Evolutionary conservation across 1,140 invertebrate species (phyloP).

Genomic region (Teleopsis dalmanni): DNA sequence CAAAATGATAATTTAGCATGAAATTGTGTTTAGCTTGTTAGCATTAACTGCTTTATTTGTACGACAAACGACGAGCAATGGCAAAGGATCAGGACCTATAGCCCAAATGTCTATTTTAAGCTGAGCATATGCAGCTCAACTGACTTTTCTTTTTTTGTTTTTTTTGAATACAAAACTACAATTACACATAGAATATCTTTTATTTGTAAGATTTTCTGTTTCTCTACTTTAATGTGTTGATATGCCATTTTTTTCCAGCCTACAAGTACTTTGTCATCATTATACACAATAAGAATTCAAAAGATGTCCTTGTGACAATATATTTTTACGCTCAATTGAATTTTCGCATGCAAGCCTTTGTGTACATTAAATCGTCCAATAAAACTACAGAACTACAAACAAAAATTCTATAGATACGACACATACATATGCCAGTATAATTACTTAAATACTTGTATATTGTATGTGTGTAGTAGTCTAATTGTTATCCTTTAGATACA

Average conservation of each 20-base stretch:
- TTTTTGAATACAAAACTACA: constrained; percentile 1
- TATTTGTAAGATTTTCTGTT: too few relatives aligned
- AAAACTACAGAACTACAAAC: too few relatives aligned
- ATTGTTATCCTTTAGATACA: too few relatives aligned
- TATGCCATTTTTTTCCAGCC: too few relatives aligned
- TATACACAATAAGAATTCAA: neutral
- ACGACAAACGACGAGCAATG: too few relatives aligned
- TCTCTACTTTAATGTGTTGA: too few relatives aligned
- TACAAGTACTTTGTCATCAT: constrained; percentile 6
- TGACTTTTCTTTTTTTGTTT: neutral
- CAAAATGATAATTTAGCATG: neutral
- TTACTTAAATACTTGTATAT: too few relatives aligned
- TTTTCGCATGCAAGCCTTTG: neutral
- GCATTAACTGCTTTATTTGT: neutral
- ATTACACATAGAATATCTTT: neutral
- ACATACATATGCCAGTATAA: too few relatives aligned
- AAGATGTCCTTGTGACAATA: constrained; percentile 10
- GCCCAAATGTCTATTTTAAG: neutral
- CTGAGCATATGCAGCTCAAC: neutral
- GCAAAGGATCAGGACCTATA: too few relatives aligned
- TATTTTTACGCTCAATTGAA: constrained; percentile 14
- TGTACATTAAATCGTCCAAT: neutral
- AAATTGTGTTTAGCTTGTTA: neutral
- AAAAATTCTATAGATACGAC: too few relatives aligned
- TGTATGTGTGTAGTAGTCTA: too few relatives aligned